Conservation (phyloP, 2,797 vertebrate species). For the Nothura maculosa region DNA sequence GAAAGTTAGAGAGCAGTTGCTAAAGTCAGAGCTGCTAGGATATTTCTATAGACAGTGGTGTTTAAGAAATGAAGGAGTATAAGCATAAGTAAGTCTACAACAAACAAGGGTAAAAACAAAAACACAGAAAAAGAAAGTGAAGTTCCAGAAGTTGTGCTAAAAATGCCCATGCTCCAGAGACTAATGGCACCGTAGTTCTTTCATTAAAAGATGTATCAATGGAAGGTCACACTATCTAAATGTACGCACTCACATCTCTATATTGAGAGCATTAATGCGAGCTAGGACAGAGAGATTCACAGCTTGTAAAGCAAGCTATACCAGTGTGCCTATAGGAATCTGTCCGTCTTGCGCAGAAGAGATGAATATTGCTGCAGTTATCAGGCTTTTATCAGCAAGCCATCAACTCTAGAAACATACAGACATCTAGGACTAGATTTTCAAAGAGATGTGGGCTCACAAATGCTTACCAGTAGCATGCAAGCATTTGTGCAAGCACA, state of each 20-base stretch:
- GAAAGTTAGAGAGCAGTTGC: neutral
- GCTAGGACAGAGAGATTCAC: neutral
- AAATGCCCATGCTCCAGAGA: accelerated
- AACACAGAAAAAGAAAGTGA: neutral
- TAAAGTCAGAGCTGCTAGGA: neutral
- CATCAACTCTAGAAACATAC: neutral
- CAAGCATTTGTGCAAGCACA: neutral
- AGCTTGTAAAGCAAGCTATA: neutral
- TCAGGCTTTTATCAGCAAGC: neutral
- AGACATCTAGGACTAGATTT: neutral
- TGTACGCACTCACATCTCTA: neutral
- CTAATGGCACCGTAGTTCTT: neutral
- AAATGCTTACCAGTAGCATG: neutral
- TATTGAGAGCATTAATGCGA: neutral
- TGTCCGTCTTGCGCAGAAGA: neutral
- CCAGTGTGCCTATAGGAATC: neutral
- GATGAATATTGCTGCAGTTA: neutral
- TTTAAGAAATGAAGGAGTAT: neutral
- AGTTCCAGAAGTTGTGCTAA: neutral
- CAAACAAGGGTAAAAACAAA: neutral
- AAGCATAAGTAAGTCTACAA: neutral
- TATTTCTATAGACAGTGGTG: neutral
- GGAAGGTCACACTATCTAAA: neutral
- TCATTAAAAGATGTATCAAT: neutral
- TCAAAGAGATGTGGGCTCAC: neutral